Conservation (phyloP, 2,888 invertebrate species). For the Euphydryas editha region DNA sequence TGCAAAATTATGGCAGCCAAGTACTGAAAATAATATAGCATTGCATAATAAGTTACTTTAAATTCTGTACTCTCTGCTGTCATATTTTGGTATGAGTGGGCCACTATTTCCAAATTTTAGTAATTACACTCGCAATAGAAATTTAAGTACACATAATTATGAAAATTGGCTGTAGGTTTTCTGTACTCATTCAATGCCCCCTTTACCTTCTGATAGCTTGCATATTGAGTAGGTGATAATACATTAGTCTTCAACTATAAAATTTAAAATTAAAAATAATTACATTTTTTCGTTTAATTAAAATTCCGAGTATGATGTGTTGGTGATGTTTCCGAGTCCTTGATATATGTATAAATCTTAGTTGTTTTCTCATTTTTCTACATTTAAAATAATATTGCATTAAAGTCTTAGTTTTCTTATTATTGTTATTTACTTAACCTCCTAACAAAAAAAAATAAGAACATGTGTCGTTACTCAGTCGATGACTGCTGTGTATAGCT, state of each 20-base stretch:
- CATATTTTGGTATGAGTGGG: constrained; percentile 56
- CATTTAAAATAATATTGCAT: too few species aligned
- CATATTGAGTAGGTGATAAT: constrained; percentile 9
- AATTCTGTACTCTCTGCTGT: constrained; percentile 41
- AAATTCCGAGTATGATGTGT: not conserved
- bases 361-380: too few species aligned
- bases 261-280: not conserved
- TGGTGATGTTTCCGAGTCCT: too few species aligned
- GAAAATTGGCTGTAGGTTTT: constrained; percentile 78
- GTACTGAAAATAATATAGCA: not conserved
- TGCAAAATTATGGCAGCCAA: constrained; percentile 51
- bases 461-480: too few species aligned
- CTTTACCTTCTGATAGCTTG: constrained; percentile 76
- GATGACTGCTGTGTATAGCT: too few species aligned
- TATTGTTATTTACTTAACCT: too few species aligned
- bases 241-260: not conserved
- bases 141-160: too few species aligned
- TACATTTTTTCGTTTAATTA: not conserved
- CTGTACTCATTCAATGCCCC: constrained; percentile 73
- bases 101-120: constrained; percentile 47
- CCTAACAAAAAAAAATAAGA: too few species aligned
- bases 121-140: constrained; percentile 34
- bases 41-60: not conserved
- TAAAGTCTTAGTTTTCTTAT: too few species aligned
- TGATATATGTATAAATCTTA: too few species aligned